Percentiles rank a stretch among this genome's conserved stretches.
These are phyloP conservation scores for Zophobas morio DNA, from an alignment of 1,140 invertebrate species.

Conservation along the genomic window DNA sequence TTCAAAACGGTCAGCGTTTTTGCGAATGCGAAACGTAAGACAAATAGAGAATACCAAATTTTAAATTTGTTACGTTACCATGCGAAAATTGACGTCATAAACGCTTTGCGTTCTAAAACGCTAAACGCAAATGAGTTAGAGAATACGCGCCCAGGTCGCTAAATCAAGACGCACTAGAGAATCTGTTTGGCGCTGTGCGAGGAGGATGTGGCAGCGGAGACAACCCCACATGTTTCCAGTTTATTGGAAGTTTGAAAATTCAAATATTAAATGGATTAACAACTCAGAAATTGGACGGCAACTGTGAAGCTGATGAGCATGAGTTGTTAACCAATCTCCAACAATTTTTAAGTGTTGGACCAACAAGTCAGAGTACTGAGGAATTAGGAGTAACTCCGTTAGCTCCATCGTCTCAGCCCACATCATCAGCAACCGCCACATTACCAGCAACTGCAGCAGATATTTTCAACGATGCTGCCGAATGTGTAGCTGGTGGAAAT, in stretches of 20 bases:
- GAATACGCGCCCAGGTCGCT: conserved; percentile 24
- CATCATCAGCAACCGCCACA: background rate
- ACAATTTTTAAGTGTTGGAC: conserved; percentile 44
- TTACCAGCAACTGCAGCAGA: background rate
- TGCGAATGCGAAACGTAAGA: too few species aligned
- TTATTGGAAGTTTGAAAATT: conserved; percentile 49
- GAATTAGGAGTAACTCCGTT: background rate
- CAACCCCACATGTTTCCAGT: conserved; percentile 51
- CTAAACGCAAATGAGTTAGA: too few species aligned
- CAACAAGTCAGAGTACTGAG: background rate
- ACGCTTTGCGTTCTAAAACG: too few species aligned
- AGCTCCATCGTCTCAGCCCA: conserved; percentile 3
- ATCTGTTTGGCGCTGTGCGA: conserved; percentile 51
- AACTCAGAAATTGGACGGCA: conserved; percentile 10
- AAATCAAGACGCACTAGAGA: conserved; percentile 48
- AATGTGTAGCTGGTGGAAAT: conserved; percentile 20
- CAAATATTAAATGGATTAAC: conserved; percentile 53
- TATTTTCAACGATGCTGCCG: conserved; percentile 21
- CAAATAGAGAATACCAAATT: too few species aligned
- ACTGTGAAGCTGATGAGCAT: conserved; percentile 48
- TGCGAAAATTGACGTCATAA: too few species aligned
- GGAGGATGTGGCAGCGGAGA: conserved; percentile 46
- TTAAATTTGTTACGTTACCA: too few species aligned
- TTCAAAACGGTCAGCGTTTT: too few species aligned
- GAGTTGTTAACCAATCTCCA: conserved; percentile 44